Evolutionary conservation across 2,797 vertebrate species (phyloP).

Genomic region (Okamejei kenojei): DNA sequence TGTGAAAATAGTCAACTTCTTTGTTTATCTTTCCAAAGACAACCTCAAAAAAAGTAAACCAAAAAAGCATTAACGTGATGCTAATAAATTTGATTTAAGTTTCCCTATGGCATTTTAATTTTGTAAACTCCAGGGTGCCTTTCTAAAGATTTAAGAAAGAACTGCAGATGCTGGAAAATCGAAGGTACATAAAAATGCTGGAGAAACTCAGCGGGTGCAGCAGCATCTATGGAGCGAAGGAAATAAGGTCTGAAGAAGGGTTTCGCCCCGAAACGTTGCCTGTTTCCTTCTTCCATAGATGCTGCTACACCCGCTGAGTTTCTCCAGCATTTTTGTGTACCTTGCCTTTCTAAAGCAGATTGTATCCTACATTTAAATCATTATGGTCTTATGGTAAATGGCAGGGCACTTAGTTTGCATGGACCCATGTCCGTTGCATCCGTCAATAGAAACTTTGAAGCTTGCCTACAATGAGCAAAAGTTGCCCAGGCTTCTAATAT

Average conservation of each 20-base stretch:
- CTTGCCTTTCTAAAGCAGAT: neutral
- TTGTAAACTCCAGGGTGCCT: neutral
- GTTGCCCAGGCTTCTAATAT: neutral
- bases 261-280: no score
- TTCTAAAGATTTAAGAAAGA: no score
- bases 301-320: no score
- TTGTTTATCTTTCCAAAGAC: neutral
- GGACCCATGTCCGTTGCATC: neutral
- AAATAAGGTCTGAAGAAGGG: no score
- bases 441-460: neutral
- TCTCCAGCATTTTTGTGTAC: no score
- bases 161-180: no score
- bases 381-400: neutral
- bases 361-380: neutral
- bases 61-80: neutral
- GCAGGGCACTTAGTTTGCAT: neutral
- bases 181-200: no score
- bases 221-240: no score
- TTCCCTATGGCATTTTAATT: neutral
- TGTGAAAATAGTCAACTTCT: neutral
- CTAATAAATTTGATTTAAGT: neutral
- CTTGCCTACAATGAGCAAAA: neutral
- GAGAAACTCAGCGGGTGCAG: no score
- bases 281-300: no score
- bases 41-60: neutral